phyloP scores from a whole-genome alignment of 2,888 invertebrate genomes.

The Nebria brevicollis region DNA sequence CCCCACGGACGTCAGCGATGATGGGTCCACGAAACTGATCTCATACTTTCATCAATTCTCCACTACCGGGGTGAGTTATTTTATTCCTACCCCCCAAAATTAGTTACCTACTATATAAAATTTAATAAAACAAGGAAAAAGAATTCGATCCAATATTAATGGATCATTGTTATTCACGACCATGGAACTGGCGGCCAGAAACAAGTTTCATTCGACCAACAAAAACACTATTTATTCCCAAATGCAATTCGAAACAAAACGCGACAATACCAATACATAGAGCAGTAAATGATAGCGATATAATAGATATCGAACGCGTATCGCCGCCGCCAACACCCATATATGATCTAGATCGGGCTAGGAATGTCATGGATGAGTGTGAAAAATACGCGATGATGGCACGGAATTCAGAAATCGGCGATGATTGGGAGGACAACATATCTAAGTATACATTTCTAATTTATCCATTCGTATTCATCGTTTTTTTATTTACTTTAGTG shows the following conservation, averaged over 20 bases:
- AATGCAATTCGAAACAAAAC: constrained; percentile 51
- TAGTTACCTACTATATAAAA: constrained; percentile 49
- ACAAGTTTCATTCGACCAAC: constrained; percentile 70
- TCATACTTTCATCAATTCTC: constrained; percentile 37
- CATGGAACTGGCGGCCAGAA: constrained; percentile 75
- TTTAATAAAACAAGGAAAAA: constrained; percentile 59
- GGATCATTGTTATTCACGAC: constrained; percentile 80
- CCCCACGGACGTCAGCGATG: constrained; percentile 36
- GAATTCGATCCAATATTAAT: constrained; percentile 64
- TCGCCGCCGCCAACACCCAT: constrained; percentile 63
- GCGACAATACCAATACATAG: constrained; percentile 52
- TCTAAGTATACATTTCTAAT: constrained; percentile 62
- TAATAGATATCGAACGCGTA: constrained; percentile 64
- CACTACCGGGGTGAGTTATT: constrained; percentile 35
- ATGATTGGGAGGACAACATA: constrained; percentile 77
- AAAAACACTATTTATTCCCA: constrained; percentile 65
- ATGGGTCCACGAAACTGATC: constrained; percentile 41
- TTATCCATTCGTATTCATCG: too few relatives aligned
- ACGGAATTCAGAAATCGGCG: constrained; percentile 67
- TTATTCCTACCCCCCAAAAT: background rate
- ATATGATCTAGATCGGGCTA: constrained; percentile 70
- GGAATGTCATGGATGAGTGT: constrained; percentile 77
- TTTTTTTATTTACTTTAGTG: too few relatives aligned
- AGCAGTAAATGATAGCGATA: constrained; percentile 55
- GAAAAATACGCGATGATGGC: constrained; percentile 72